Evolutionary conservation across 2,888 invertebrate species (phyloP), one percentile per base, ranked within the genome.

Genomic region (Petrolisthes manimaculis): DNA sequence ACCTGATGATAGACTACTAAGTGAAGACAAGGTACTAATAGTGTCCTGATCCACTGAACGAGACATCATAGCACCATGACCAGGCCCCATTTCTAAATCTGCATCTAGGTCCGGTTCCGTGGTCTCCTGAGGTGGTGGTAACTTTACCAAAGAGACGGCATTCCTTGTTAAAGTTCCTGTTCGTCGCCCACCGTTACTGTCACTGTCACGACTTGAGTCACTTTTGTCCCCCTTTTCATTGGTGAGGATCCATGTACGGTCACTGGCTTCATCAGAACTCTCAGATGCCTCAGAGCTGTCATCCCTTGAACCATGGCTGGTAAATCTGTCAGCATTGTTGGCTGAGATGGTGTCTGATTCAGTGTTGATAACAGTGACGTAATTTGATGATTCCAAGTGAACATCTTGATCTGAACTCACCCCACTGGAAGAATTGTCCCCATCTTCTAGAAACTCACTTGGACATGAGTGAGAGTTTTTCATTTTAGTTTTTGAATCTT

Each of bases 391-490:
- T 89, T 83, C 90, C 74, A 74, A 86, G 71, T 90, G 91, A 67
- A 87, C 86, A 92, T 96, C 97, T 93, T 97, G 97, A 93, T 97
- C 97, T 82, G 96, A 96, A 91, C 97, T 97, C 0, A 97, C 97
- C 51, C 97, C 97, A 54, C 97, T 96, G 5, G 97, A 97, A 91
- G 97, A 96, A 93, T 97, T 97, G 93, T 97, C 97, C 82, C 96
- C 96, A 93, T 97, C 97, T 93, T 92, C 94, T 89, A 94, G 92
- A 83, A 97, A 95, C 92, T 97, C 96, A 93, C 96, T 97, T 69
- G 97, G 97, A 93, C 96, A 97, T 14, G 97, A 97, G 93, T 96
- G 96, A 8, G 97, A 97, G 87, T 96, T 96, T 93, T 97, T 97
- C 89, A 97, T 94, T 92, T 96, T 95, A 9, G 89, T 86, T 61